phyloP scores from a whole-genome alignment of 64 coral and sea anemone species.

The Cladopsammia gracilis region DNA sequence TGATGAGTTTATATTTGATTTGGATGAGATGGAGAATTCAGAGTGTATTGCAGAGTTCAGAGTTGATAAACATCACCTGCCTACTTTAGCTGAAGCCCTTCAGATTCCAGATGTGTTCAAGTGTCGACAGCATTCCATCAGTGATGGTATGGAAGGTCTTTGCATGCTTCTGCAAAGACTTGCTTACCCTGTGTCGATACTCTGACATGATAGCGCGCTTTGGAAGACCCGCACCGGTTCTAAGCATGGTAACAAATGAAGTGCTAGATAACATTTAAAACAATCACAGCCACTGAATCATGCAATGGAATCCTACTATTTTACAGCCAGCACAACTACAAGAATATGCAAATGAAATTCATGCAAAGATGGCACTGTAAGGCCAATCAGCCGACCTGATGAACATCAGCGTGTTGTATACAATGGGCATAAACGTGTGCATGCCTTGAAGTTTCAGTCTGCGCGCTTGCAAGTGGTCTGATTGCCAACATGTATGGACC shows the following conservation, averaged over 20 bases:
- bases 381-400: neutral
- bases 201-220: neutral
- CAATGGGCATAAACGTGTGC: neutral
- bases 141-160: constrained; percentile 3
- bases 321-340: neutral
- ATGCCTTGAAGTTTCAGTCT: constrained; percentile 15
- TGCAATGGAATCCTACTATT: neutral
- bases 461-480: neutral
- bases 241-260: neutral
- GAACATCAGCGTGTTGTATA: neutral
- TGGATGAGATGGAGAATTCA: neutral
- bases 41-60: neutral
- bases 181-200: neutral
- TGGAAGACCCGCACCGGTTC: neutral
- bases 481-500: constrained; percentile 19
- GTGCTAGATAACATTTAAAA: neutral
- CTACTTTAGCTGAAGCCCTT: neutral
- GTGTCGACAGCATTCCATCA: neutral
- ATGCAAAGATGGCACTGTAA: neutral
- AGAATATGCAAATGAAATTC: neutral
- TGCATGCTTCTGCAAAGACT: neutral
- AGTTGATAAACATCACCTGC: neutral
- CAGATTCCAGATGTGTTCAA: neutral
- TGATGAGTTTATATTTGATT: neutral
- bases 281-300: neutral